These are phyloP conservation scores for Phyllostomus discolor DNA, from an alignment of 2,113 vertebrate genomes.

Conservation along the genomic window DNA sequence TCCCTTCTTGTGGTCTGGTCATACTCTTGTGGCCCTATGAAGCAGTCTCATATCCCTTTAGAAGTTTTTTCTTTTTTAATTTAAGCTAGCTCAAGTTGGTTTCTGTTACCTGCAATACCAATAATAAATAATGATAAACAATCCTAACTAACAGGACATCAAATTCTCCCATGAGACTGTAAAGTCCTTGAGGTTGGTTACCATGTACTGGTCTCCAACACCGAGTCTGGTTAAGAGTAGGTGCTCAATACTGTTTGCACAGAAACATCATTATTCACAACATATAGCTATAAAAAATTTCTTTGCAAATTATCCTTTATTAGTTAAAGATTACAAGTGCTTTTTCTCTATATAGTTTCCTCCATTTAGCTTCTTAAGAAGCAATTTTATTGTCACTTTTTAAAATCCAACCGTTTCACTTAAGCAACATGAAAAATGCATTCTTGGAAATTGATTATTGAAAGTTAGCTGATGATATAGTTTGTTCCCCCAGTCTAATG, in stretches of 20 bases:
- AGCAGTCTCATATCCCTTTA: not conserved
- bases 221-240: not conserved
- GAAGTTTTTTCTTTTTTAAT: not conserved
- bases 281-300: not conserved
- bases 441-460: slow-evolving; percentile 17
- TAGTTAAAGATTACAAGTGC: slow-evolving; percentile 23
- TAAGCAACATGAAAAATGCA: slow-evolving; percentile 14
- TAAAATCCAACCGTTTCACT: slow-evolving; percentile 22
- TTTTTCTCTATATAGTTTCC: not conserved
- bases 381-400: slow-evolving; percentile 21
- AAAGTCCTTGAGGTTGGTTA: slow-evolving; percentile 11
- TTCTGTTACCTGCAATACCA: not conserved
- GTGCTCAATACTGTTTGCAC: not conserved
- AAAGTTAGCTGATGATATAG: not conserved
- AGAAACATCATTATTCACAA: slow-evolving; percentile 1
- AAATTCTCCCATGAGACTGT: not conserved
- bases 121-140: slow-evolving; percentile 10
- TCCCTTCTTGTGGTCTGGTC: not conserved
- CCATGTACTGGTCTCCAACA: not conserved
- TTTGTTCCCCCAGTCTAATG: not conserved
- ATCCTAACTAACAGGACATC: slow-evolving; percentile 13
- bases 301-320: not conserved
- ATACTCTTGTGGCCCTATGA: not conserved
- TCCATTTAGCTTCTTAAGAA: not conserved
- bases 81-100: slow-evolving; percentile 14